Conservation (phyloP, 2,797 vertebrate genomes). For the Eupleurogrammus muticus region DNA sequence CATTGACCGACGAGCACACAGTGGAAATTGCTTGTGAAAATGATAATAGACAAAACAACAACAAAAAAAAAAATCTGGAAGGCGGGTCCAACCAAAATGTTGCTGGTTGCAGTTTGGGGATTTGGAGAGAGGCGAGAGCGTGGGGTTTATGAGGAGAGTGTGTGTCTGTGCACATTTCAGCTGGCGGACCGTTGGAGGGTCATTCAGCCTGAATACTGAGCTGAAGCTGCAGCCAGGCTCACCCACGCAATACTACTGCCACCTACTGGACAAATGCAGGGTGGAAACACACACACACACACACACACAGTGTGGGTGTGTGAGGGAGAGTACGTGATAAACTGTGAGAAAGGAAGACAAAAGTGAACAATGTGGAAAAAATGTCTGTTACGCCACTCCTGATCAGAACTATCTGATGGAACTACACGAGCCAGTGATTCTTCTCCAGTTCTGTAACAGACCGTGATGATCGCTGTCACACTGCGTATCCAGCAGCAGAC, state of each 20-base stretch:
- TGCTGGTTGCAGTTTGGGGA: conserved; percentile 18
- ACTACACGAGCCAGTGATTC: neutral
- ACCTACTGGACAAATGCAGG: conserved; percentile 70
- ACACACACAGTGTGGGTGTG: neutral
- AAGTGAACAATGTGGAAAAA: conserved; percentile 4
- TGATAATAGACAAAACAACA: conserved; percentile 25
- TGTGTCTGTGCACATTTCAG: conserved; percentile 15
- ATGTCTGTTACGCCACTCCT: neutral
- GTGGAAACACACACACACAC: conserved; percentile 18
- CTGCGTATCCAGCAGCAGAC: no score
- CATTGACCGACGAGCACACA: conserved; percentile 18
- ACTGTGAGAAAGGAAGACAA: neutral
- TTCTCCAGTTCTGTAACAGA: no score
- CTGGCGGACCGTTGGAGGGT: conserved; percentile 32
- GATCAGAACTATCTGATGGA: neutral
- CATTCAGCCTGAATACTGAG: conserved; percentile 48
- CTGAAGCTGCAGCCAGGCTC: neutral
- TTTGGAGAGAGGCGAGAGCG: conserved; percentile 16
- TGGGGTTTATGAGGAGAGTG: neutral
- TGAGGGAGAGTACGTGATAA: neutral
- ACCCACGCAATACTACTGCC: conserved; percentile 73
- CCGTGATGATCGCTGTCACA: no score
- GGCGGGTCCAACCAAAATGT: conserved; percentile 17
- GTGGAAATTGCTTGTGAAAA: conserved; percentile 38
- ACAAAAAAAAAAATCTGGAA: conserved; percentile 14